Evolutionary conservation across 2,113 vertebrate species (phyloP).

Genomic region (Urocynchramus pylzowi): DNA sequence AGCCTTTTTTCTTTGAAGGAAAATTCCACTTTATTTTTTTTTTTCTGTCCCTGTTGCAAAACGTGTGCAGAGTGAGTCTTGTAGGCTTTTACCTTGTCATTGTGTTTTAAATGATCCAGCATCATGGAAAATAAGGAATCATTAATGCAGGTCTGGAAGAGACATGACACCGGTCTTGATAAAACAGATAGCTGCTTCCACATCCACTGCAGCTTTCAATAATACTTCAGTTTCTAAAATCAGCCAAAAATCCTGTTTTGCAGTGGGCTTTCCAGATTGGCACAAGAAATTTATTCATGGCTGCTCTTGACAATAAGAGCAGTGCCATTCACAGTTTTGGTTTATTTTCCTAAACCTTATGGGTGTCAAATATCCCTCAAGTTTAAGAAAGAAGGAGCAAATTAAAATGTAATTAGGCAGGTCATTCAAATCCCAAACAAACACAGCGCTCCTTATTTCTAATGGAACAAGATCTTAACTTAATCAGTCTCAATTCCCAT

Average conservation of each 20-base stretch:
- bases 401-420: conserved; percentile 65
- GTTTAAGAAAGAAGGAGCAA: conserved; percentile 34
- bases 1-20: not conserved
- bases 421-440: conserved; percentile 62
- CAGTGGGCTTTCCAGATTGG: not conserved
- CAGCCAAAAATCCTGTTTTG: not conserved
- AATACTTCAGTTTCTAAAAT: conserved; percentile 43
- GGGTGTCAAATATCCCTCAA: conserved; percentile 30
- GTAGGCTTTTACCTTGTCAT: not conserved
- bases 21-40: not conserved
- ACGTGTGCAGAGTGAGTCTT: not conserved
- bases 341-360: not conserved
- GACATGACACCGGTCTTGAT: conserved; percentile 49
- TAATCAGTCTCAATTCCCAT: not conserved
- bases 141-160: conserved; percentile 50
- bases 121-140: conserved; percentile 62
- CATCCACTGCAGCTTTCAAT: conserved; percentile 17
- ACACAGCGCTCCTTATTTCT: conserved; percentile 46
- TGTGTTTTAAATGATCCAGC: conserved; percentile 19
- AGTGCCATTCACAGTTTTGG: not conserved
- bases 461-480: conserved; percentile 57
- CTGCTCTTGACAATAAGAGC: not conserved
- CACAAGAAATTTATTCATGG: not conserved
- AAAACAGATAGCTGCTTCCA: conserved; percentile 49
- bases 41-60: not conserved